Base-by-base conservation (phyloP, 2,113 vertebrate species). In the Dasypus novemcinctus region DNA sequence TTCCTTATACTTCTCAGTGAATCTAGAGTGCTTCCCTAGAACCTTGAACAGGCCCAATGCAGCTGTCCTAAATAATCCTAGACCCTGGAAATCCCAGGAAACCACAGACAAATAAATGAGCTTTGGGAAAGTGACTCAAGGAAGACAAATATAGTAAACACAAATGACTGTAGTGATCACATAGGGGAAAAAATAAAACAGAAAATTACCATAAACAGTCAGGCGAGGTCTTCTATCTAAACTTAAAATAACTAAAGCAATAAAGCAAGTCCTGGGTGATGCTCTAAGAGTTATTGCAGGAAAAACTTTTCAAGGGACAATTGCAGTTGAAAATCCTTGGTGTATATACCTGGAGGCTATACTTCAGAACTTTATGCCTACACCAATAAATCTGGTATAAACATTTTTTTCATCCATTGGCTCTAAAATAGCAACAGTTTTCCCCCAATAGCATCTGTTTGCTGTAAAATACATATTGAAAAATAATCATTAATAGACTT, bases 161-260 rank as follows among this genome's bases (percentile, higher is more conserved):
- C 29, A 79, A 64, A 57, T 18, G 78, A n/a, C 27, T 96, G 11
- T 61, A 54, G 54, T 33, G 81, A 84, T 80, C 81, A 61, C 46
- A 52, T 41, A 85, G 27, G 33, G 33, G 18, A 27, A 43, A 82
- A 88, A 64, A 87, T 64, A 84, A 88, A 64, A 87, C 59, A 84
- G 46, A 36, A 81, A 92, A n/a, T 27, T 18, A 64, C 17, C 33
- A 68, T 8, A 52, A 78, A 74, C 54, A 18, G 29, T 69, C 61
- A 86, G 3, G 6, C 29, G 36, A 81, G 52, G 4, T 94, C 11
- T 64, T 83, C 74, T 79, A 3, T 72, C 64, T 74, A 71, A 90
- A 90, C 25, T 66, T 81, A 69, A 87, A 92, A 93, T 91, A 94
- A 79, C 43, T 86, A 79, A 87, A 80, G 21, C 25, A 90, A 88